Conservation (phyloP, 2,888 invertebrate species). For the Panopea generosa region DNA sequence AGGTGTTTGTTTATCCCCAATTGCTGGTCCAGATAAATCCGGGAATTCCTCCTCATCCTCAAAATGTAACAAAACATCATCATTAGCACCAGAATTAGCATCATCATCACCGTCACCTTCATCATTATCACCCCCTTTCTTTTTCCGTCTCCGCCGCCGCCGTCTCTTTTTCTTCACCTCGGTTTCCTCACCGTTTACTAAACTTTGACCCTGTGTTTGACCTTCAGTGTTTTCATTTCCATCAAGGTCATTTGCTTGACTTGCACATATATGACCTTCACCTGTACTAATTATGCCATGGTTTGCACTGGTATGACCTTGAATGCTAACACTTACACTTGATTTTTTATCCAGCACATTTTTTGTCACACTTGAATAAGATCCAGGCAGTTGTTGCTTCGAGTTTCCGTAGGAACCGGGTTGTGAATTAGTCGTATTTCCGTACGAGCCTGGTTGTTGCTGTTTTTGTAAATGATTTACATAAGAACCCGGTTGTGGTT, state of each 20-base stretch:
- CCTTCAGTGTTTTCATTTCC: conserved; percentile 13
- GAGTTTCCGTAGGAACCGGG: too few species aligned
- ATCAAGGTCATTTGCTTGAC: not conserved
- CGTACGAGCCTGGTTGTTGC: too few species aligned
- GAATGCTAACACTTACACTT: not conserved
- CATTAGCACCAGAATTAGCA: conserved; percentile 42
- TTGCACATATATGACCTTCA: not conserved
- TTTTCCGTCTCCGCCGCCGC: conserved; percentile 46
- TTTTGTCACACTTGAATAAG: too few species aligned
- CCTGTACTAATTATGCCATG: not conserved
- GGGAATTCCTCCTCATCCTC: conserved; percentile 83
- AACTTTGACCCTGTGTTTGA: not conserved
- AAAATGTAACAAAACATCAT: conserved; percentile 75
- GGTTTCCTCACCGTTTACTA: conserved; percentile 19
- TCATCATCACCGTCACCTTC: conserved; percentile 44
- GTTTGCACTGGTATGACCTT: conserved; percentile 14
- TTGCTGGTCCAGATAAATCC: conserved; percentile 61
- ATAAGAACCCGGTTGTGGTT: too few species aligned
- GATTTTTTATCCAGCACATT: too few species aligned
- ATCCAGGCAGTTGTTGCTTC: too few species aligned
- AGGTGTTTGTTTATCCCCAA: conserved; percentile 30
- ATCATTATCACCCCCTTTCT: conserved; percentile 50
- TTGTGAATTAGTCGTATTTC: too few species aligned
- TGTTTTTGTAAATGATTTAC: too few species aligned
- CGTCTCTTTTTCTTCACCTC: conserved; percentile 47